phyloP scores from a whole-genome alignment of 2,113 vertebrate species.

The Panthera uncia region DNA sequence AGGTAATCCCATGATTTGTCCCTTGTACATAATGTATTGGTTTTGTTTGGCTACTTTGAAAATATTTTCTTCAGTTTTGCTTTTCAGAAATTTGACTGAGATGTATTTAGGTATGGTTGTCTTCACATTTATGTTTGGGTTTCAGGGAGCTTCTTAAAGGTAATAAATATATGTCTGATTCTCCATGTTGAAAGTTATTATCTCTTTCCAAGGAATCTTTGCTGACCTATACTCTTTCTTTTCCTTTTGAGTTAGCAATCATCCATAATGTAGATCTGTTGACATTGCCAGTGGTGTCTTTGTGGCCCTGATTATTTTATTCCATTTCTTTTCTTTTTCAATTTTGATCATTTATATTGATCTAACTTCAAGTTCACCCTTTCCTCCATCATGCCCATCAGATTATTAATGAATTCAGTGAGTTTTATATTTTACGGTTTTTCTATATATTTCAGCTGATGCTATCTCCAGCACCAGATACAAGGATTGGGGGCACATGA shows the following conservation, averaged over 20 bases:
- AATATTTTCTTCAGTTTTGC: not conserved
- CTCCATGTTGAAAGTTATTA: not conserved
- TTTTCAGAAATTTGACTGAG: not conserved
- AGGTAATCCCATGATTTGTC: not conserved
- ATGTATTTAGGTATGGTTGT: not conserved
- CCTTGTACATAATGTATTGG: not conserved
- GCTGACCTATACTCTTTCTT: not conserved
- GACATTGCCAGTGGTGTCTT: not conserved
- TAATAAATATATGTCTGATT: not conserved
- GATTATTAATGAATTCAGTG: not conserved
- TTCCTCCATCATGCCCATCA: not conserved
- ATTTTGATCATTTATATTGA: not conserved
- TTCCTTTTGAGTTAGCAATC: not conserved
- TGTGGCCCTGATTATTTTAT: not conserved
- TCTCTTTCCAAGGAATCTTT: not conserved
- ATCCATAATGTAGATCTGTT: not conserved
- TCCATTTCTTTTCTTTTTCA: not conserved
- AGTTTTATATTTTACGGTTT: not conserved
- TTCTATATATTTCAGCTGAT: not conserved
- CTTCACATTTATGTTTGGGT: not conserved
- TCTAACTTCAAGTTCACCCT: not conserved
- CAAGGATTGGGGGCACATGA: no score
- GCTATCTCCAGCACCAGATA: not conserved
- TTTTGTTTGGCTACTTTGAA: not conserved
- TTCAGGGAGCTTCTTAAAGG: not conserved